A percentile compares a stretch with the other conserved stretches of the same genome.
phyloP scores from a whole-genome alignment of 2,888 invertebrate species.

The Philaethria dido region DNA sequence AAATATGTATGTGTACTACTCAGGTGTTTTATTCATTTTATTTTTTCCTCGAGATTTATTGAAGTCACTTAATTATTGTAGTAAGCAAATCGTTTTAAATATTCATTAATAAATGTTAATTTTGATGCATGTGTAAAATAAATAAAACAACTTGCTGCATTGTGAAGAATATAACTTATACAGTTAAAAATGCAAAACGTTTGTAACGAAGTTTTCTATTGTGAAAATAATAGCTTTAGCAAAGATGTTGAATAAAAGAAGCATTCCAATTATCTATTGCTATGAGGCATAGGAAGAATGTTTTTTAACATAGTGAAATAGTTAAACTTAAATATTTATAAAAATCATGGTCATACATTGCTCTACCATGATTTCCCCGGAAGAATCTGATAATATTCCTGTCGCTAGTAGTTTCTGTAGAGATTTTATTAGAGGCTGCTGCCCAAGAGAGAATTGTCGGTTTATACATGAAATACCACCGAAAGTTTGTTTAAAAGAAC shows the following conservation, averaged over 20 bases:
- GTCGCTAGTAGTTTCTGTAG: constrained; percentile 67
- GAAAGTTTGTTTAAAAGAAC: constrained; percentile 63
- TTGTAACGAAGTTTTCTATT: constrained; percentile 5
- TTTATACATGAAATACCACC: constrained; percentile 73
- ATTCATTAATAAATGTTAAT: neutral
- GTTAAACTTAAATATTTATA: neutral
- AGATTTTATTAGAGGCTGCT: constrained; percentile 79
- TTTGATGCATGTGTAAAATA: neutral
- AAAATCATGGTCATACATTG: constrained; percentile 54
- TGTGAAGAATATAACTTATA: constrained; percentile 1
- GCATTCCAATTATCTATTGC: neutral
- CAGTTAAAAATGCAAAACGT: constrained; percentile 14
- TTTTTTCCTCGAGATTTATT: neutral
- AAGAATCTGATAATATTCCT: constrained; percentile 58
- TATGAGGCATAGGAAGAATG: neutral
- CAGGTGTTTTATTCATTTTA: neutral
- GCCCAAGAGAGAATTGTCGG: constrained; percentile 81
- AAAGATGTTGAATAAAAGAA: constrained; percentile 4
- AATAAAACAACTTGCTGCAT: neutral
- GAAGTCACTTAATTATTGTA: neutral
- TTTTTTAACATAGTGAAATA: neutral
- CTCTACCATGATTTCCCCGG: constrained; percentile 56
- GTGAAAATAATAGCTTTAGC: constrained; percentile 1
- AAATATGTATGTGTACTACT: constrained; percentile 6
- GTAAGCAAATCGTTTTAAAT: neutral